phyloP scores from a whole-genome alignment of 2,113 vertebrate species.

The Procavia capensis region DNA sequence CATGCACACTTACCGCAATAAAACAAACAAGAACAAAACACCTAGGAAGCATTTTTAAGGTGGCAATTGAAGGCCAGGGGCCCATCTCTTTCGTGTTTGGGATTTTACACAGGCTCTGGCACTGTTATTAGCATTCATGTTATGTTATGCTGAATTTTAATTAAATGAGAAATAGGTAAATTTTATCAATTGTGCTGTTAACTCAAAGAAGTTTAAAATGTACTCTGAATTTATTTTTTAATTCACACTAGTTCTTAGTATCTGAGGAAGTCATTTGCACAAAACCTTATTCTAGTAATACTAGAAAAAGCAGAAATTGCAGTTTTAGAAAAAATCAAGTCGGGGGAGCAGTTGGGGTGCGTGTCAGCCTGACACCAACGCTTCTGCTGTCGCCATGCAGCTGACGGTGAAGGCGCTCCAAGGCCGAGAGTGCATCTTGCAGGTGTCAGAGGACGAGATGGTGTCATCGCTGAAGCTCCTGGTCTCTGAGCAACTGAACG shows the following conservation, averaged over 20 bases:
- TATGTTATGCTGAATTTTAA: background rate
- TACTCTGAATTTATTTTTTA: background rate
- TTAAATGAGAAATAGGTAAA: conserved; percentile 6
- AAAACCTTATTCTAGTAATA: background rate
- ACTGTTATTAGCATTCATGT: background rate
- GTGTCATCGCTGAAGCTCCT: conserved; percentile 91
- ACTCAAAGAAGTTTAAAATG: background rate
- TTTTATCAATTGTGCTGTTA: background rate
- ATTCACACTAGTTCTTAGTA: background rate
- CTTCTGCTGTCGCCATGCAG: too few species aligned
- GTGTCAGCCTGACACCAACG: too few species aligned
- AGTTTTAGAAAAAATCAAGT: background rate
- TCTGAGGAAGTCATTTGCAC: background rate
- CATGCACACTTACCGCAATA: background rate
- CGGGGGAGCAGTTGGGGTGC: too few species aligned
- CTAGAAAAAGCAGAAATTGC: background rate
- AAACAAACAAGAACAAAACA: background rate
- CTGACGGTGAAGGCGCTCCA: conserved; percentile 85
- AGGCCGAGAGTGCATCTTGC: conserved; percentile 83
- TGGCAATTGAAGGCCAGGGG: background rate
- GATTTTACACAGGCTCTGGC: background rate
- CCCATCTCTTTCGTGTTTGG: background rate
- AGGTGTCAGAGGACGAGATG: conserved; percentile 91
- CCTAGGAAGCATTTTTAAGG: conserved; percentile 1
- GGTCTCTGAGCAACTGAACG: conserved; percentile 90